Evolutionary conservation across 2,888 invertebrate species (phyloP).

Genomic region (Xanthia togata): DNA sequence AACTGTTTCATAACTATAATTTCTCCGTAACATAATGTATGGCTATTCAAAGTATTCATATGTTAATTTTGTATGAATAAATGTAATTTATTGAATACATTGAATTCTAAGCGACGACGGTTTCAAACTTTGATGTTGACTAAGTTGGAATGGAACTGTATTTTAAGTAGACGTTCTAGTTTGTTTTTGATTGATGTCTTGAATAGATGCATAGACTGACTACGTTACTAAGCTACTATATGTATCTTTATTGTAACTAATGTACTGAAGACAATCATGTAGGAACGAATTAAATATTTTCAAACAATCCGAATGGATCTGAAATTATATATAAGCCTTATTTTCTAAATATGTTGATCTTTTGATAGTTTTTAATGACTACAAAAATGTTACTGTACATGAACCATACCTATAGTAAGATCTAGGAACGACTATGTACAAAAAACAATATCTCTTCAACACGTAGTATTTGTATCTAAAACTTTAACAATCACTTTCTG

Average conservation of each 20-base stretch:
- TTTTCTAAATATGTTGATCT: no score
- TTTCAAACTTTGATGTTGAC: neutral
- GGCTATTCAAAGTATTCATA: slow-evolving; percentile 29
- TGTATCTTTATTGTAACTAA: neutral
- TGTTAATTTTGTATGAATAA: slow-evolving; percentile 40
- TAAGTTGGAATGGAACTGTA: neutral
- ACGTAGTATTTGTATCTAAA: neutral
- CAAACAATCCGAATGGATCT: neutral
- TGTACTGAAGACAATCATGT: neutral
- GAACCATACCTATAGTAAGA: no score
- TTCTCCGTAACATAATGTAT: slow-evolving; percentile 49
- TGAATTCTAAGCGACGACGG: slow-evolving; percentile 1
- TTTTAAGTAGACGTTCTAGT: neutral
- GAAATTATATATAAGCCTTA: neutral
- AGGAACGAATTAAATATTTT: neutral
- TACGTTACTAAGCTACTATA: neutral
- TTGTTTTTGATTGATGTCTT: slow-evolving; percentile 11
- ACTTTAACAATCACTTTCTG: slow-evolving; percentile 24
- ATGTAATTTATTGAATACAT: slow-evolving; percentile 39
- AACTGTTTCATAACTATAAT: slow-evolving; percentile 56
- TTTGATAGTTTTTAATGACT: neutral
- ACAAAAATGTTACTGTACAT: no score
- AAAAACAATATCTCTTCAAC: neutral
- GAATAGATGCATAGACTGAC: neutral
- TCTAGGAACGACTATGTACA: neutral